Percentiles rank a stretch among this genome's conserved stretches.
These are phyloP conservation scores for Lepus townsendii DNA, from an alignment of 2,797 vertebrate species.

Conservation along the genomic window DNA sequence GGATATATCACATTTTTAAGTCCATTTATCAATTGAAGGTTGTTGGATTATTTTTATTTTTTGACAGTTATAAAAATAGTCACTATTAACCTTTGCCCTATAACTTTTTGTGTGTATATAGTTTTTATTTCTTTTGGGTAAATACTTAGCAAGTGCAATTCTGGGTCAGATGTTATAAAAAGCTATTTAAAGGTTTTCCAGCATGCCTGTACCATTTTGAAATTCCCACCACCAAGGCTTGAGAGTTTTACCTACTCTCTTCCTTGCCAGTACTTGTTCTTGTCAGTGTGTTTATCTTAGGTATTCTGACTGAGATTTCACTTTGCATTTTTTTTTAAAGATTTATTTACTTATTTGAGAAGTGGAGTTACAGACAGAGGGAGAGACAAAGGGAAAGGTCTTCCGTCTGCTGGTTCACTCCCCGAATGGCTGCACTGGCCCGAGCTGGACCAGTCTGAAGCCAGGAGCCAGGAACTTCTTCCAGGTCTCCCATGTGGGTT, in stretches of 20 bases:
- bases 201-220: neutral
- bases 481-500: too few relatives aligned
- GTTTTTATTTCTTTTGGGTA: conserved; percentile 22
- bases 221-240: neutral
- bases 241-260: neutral
- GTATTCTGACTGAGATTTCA: neutral
- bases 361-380: too few relatives aligned
- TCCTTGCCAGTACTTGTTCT: neutral
- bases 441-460: too few relatives aligned
- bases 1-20: neutral
- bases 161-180: neutral
- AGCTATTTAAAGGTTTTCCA: neutral
- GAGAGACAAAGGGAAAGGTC: too few relatives aligned
- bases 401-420: too few relatives aligned
- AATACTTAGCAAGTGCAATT: neutral
- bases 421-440: too few relatives aligned
- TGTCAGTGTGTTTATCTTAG: conserved; percentile 40
- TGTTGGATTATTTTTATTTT: conserved; percentile 10
- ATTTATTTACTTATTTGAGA: too few relatives aligned
- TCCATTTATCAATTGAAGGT: neutral
- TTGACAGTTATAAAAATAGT: neutral
- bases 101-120: conserved; percentile 11
- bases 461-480: too few relatives aligned
- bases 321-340: neutral
- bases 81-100: conserved; percentile 5